Base-by-base conservation (phyloP, 2,888 invertebrate species). In the Acanthopleura granulata region DNA sequence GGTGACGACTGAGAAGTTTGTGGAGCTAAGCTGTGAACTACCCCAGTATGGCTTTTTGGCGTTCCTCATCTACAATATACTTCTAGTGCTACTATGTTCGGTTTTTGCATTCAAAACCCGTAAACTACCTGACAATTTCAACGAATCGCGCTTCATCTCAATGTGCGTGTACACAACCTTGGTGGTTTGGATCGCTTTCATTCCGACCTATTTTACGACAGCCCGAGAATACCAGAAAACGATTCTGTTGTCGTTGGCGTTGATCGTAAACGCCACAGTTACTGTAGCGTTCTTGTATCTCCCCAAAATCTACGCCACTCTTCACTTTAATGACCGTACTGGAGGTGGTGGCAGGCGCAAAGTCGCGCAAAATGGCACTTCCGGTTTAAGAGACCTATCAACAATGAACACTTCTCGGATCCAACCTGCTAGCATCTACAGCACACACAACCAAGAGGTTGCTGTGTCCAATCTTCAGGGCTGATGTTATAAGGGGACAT, bases 111-210 rank as follows among this genome's bases (percentile, higher is more conserved):
- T 84, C 77, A 82, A 80, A 71, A 80, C 83, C 0, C 76, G 84
- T 1, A 73, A 61, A 25, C 75, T 84, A 49, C 84, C 84, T 6
- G 80, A 84, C 76, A 84, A 84, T 78, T 84, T 82, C 80, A 84
- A 84, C 78, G 84, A 84, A 66, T 82, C 83, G 0, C 81, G 83
- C 49, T 84, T 84, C 78, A 86, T 84, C 69, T 78, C 83, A 16
- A 81, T 86, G 79, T 85, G 85, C 70, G 86, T 86, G 29, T 85
- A 83, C 82, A 86, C 86, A 15, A 85, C 85, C 0, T 75, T 86
- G 30, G 79, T 86, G 57, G 82, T 87, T 70, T 86, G 85, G 84
- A 69, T 84, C 18, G 84, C 83, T 49, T 87, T 86, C 78, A 75
- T 87, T 18, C 85, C 86, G 27, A 81, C 84, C 49, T 86, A 84